These are phyloP conservation scores for Datnioides undecimradiatus DNA, from an alignment of 2,113 vertebrate genomes.

Conservation along the genomic window DNA sequence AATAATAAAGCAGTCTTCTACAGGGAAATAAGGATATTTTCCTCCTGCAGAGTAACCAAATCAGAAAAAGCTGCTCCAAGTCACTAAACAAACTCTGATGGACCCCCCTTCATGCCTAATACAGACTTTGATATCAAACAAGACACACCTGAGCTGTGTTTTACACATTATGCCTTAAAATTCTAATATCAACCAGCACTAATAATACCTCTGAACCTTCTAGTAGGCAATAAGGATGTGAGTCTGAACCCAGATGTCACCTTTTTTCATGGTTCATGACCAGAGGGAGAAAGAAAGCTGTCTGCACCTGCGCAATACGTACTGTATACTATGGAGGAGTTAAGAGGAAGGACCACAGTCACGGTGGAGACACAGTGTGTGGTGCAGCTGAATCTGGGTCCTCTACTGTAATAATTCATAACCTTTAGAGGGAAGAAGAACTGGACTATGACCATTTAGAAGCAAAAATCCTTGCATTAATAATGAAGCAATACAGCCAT, in stretches of 20 bases:
- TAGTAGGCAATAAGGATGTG: not conserved
- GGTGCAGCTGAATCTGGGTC: conserved; percentile 5
- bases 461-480: not conserved
- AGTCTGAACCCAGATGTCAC: not conserved
- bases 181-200: conserved; percentile 42
- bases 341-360: not conserved
- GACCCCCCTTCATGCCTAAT: not conserved
- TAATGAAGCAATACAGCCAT: conserved; percentile 37
- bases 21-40: conserved; percentile 1
- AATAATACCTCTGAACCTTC: conserved; percentile 44
- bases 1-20: conserved; percentile 3
- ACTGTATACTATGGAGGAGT: not conserved
- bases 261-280: not conserved
- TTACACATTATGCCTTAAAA: conserved; percentile 43
- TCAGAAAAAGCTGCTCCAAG: conserved; percentile 36
- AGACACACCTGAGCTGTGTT: not conserved
- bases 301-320: conserved; percentile 2
- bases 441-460: not conserved
- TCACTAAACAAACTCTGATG: conserved; percentile 21
- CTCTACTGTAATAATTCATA: conserved; percentile 25
- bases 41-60: conserved; percentile 39
- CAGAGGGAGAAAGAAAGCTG: not conserved
- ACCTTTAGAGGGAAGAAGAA: not conserved
- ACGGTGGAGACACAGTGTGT: not conserved
- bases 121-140: conserved; percentile 4